phyloP scores from a whole-genome alignment of 2,797 vertebrate genomes.

The Bradypus variegatus region DNA sequence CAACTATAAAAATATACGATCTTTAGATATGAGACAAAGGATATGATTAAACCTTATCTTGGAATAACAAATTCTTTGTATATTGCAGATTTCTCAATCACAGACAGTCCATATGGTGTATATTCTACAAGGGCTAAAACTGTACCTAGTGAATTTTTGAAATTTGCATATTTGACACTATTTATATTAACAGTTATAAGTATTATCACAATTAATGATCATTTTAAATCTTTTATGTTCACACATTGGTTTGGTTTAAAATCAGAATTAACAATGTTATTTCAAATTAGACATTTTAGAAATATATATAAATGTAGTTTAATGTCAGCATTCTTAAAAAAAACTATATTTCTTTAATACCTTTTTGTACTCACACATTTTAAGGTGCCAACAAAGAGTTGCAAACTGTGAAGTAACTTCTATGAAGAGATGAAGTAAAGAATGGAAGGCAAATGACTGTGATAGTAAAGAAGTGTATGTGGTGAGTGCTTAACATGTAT shows the following conservation, averaged over 20 bases:
- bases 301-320: conserved; percentile 57
- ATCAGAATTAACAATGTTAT: neutral
- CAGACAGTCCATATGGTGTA: neutral
- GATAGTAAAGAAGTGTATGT: conserved; percentile 78
- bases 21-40: conserved; percentile 4
- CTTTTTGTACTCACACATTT: conserved; percentile 68
- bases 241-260: conserved; percentile 29
- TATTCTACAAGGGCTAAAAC: neutral
- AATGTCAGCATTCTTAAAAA: conserved; percentile 60
- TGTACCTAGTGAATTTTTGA: conserved; percentile 1
- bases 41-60: conserved; percentile 7
- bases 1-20: neutral
- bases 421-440: conserved; percentile 79
- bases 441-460: conserved; percentile 72
- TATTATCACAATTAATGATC: neutral
- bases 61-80: conserved; percentile 2
- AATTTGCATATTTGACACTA: conserved; percentile 1
- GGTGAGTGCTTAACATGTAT: conserved; percentile 81
- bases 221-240: conserved; percentile 21
- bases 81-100: neutral
- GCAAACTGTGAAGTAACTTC: conserved; percentile 86
- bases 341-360: conserved; percentile 23
- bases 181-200: neutral
- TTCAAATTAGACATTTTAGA: conserved; percentile 24
- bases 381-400: conserved; percentile 80